Conservation (phyloP, 2,797 vertebrate species). For the Sparus aurata region DNA sequence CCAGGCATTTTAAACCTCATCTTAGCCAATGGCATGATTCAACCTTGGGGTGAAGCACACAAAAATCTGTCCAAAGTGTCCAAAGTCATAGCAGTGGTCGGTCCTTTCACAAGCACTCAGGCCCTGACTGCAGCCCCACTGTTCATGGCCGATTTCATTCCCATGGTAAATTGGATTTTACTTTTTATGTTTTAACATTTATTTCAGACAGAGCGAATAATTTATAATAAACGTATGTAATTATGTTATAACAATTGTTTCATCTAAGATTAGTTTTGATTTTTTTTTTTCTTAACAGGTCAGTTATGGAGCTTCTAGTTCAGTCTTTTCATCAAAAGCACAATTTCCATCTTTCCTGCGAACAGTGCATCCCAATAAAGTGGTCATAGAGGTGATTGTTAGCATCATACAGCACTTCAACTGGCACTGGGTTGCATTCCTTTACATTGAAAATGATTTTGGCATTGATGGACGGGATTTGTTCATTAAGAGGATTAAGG, state of each 20-base stretch:
- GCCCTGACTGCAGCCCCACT: conserved; percentile 71
- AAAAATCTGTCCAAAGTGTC: conserved; percentile 26
- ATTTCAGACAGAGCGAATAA: background rate
- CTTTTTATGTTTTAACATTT: background rate
- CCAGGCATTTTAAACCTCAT: conserved; percentile 66
- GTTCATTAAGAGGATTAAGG: conserved; percentile 69
- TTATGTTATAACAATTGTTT: background rate
- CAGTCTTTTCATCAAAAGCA: conserved; percentile 68
- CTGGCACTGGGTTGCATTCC: conserved; percentile 90
- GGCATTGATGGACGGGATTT: conserved; percentile 72
- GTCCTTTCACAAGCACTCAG: conserved; percentile 72
- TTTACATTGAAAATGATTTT: conserved; percentile 80
- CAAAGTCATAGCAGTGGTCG: conserved; percentile 78
- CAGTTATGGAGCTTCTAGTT: conserved; percentile 77
- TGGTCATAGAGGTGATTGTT: conserved; percentile 83
- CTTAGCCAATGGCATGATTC: conserved; percentile 60
- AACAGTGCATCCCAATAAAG: conserved; percentile 84
- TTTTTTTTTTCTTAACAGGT: conserved; percentile 68
- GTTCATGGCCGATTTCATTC: conserved; percentile 76
- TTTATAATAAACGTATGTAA: background rate
- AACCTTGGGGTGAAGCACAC: conserved; percentile 9
- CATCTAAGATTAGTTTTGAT: conserved; percentile 33
- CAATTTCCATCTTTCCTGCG: conserved; percentile 87
- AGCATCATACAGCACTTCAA: conserved; percentile 82
- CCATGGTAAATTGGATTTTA: conserved; percentile 71